phyloP scores from a whole-genome alignment of 2,113 vertebrate species.

The Monopterus albus region DNA sequence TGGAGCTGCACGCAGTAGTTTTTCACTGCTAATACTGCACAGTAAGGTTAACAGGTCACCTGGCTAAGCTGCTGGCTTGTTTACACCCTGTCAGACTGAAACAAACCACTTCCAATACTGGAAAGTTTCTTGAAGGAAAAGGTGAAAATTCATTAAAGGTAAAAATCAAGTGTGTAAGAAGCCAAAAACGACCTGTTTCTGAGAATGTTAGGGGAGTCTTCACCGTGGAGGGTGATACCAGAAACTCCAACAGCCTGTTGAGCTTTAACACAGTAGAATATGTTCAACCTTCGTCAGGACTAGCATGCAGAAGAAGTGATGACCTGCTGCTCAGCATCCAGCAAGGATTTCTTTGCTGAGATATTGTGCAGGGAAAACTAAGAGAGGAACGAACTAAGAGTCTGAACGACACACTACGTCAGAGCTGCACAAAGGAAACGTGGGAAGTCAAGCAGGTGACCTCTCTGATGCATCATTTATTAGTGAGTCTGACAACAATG shows the following conservation, averaged over 20 bases:
- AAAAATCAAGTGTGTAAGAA: neutral
- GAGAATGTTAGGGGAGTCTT: too few relatives aligned
- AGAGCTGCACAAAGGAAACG: constrained; percentile 54
- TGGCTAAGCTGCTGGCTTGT: too few relatives aligned
- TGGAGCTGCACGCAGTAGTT: too few relatives aligned
- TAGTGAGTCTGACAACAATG: constrained; percentile 36
- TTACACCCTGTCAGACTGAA: neutral
- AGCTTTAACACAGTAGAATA: neutral
- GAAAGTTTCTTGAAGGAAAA: too few relatives aligned
- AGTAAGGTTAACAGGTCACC: too few relatives aligned
- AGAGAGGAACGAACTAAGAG: too few relatives aligned
- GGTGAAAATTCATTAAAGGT: too few relatives aligned
- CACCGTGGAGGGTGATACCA: neutral
- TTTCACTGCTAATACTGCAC: too few relatives aligned
- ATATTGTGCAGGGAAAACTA: neutral
- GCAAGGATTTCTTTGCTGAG: constrained; percentile 14
- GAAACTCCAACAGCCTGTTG: neutral
- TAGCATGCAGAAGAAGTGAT: neutral
- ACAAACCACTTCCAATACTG: neutral
- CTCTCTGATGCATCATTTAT: constrained; percentile 62
- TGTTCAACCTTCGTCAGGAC: constrained; percentile 26
- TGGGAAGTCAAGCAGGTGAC: constrained; percentile 70
- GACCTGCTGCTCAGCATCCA: constrained; percentile 19
- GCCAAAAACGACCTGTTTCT: neutral
- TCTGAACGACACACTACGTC: constrained; percentile 26